Evolutionary conservation across 2,797 vertebrate genomes (phyloP), one percentile per base, ranked within the genome.

Genomic region (Acanthurus leucopareius): DNA sequence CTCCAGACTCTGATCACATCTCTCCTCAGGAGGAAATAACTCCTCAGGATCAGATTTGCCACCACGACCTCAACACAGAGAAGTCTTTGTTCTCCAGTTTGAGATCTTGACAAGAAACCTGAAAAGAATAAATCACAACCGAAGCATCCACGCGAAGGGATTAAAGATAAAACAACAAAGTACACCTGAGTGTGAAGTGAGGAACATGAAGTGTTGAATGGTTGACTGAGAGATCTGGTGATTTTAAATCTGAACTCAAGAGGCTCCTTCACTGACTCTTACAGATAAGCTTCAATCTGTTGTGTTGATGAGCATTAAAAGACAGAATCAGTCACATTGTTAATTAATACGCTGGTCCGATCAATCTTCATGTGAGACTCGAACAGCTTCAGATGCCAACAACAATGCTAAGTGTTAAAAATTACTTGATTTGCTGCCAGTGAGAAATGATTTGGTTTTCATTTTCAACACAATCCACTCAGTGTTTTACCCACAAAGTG

Each of bases 21-120:
- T 82, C 77, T 78, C 58, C 60, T 35, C 8, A 8, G 69, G 45
- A 84, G 78, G 61, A 85, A 89, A 80, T 70, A 72, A 56, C 73
- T 60, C 80, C 58, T 77, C 75, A 28, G 77, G 69, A 69, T 84
- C 35, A 67, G 72, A 83, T 76, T 77, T 51, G 58, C 58, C 70
- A 74, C 35, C 60, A 25, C 4, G 4, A 66, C 28, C 42, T 44
- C 16, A 16, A 66, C 62, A 91, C 76, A 92, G 60, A 69, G 75
- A 17, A 20, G 51, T 0, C 75, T 73, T 86, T 91, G 90, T 92
- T 79, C 62, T n/a, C 47, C 9, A 7, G 47, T 67, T 25, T 10
- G 61, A 57, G 58, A 65, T 51, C 11, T 57, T 25, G 40, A 74
- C 53, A 56, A 74, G 73, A 68, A 35, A 63, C 38, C 45, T 51